Conservation (phyloP, 2,113 vertebrate genomes). For the Tautogolabrus adspersus region DNA sequence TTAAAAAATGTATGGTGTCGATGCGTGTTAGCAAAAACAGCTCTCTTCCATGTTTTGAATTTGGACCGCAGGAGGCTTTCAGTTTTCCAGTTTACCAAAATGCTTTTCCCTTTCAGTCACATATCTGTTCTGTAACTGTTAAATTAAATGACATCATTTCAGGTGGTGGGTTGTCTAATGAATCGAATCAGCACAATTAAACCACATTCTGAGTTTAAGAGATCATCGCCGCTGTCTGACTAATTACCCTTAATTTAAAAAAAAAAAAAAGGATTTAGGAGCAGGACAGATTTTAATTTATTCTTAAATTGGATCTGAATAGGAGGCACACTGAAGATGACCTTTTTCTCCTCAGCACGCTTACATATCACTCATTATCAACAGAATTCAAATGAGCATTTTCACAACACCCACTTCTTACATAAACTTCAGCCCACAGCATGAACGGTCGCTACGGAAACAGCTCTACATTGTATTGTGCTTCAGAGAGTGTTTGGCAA, state of each 20-base stretch:
- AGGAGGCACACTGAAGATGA: no score
- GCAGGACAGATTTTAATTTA: no score
- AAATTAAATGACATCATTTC: no score
- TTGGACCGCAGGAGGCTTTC: no score
- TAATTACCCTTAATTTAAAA: slow-evolving; percentile 6
- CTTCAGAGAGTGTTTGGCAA: slow-evolving; percentile 6
- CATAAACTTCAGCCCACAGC: slow-evolving; percentile 21
- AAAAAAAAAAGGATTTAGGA: no score
- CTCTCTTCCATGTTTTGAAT: no score
- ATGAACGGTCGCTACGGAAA: slow-evolving; percentile 67
- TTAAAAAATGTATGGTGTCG: no score
- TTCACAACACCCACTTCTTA: slow-evolving; percentile 41
- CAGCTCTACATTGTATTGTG: slow-evolving; percentile 10
- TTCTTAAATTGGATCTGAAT: no score
- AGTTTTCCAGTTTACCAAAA: no score
- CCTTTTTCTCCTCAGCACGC: slow-evolving; percentile 21
- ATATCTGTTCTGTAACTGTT: no score
- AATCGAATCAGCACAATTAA: not conserved
- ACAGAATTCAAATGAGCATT: slow-evolving; percentile 52
- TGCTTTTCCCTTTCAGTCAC: no score
- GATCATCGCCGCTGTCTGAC: not conserved
- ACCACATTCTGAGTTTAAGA: not conserved
- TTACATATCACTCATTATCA: slow-evolving; percentile 8
- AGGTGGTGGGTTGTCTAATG: not conserved
- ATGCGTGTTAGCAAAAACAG: no score